Evolutionary conservation across 2,113 vertebrate species (phyloP).

Genomic region (Plotosus lineatus): DNA sequence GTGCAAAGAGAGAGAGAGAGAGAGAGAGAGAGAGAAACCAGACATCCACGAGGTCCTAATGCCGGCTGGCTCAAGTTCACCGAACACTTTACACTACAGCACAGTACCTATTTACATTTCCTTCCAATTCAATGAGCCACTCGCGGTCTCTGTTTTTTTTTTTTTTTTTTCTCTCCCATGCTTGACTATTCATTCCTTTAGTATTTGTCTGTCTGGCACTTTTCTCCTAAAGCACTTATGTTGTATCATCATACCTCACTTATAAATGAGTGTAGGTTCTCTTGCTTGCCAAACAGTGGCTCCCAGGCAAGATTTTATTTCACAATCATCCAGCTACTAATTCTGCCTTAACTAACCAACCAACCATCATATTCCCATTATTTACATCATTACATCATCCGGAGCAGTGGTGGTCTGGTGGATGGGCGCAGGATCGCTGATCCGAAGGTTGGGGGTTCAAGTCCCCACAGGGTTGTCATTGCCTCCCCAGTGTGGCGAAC

Average conservation of each 20-base stretch:
- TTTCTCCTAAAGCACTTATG: neutral
- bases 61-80: constrained; percentile 41
- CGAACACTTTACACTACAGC: constrained; percentile 8
- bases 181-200: neutral
- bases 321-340: neutral
- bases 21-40: constrained; percentile 35
- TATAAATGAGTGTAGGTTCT: neutral
- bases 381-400: too few relatives aligned
- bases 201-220: neutral
- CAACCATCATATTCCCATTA: neutral
- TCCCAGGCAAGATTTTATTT: neutral
- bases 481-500: too few relatives aligned
- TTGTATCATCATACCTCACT: neutral
- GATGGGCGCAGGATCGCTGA: too few relatives aligned
- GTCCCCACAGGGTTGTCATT: too few relatives aligned
- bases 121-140: neutral
- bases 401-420: too few relatives aligned
- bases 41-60: constrained; percentile 62
- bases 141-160: neutral
- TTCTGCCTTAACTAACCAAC: neutral
- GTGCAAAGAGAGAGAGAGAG: constrained; percentile 30
- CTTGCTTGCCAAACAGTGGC: neutral
- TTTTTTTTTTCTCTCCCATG: neutral
- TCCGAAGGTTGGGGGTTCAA: too few relatives aligned
- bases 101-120: too few relatives aligned